phyloP scores from a whole-genome alignment of 2,113 vertebrate species.

The Ochotona curzoniae region DNA sequence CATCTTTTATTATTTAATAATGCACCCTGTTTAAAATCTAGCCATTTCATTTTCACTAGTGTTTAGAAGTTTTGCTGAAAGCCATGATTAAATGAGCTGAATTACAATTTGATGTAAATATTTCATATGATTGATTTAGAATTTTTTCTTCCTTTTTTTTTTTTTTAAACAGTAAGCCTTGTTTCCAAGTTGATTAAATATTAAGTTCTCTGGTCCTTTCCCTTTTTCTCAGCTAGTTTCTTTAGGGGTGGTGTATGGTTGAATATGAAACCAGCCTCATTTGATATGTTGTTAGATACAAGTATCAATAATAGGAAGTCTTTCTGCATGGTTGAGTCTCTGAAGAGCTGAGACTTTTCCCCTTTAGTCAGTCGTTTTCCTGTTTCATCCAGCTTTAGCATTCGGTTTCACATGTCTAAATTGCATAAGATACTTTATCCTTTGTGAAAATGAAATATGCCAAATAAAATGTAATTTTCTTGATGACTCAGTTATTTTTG shows the following conservation, averaged over 20 bases:
- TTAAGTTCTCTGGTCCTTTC: slow-evolving; percentile 45
- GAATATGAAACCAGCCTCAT: slow-evolving; percentile 39
- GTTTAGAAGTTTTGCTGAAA: slow-evolving; percentile 47
- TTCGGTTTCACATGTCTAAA: slow-evolving; percentile 60
- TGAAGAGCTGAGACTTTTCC: slow-evolving; percentile 35
- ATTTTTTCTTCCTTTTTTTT: not conserved
- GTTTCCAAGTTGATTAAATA: slow-evolving; percentile 55
- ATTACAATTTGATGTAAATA: slow-evolving; percentile 20
- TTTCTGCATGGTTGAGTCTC: slow-evolving; percentile 37
- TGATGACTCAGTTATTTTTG: slow-evolving; percentile 62
- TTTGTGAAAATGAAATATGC: slow-evolving; percentile 58
- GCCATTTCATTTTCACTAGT: slow-evolving; percentile 43
- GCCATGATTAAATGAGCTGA: slow-evolving; percentile 28
- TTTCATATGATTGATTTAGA: not conserved
- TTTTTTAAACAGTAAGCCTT: not conserved
- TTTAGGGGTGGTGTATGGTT: slow-evolving; percentile 27
- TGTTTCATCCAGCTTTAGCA: slow-evolving; percentile 14
- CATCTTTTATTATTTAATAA: slow-evolving; percentile 34
- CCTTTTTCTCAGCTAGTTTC: not conserved
- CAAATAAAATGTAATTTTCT: slow-evolving; percentile 66
- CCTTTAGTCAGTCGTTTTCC: not conserved
- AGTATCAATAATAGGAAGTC: slow-evolving; percentile 19
- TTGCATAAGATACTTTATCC: slow-evolving; percentile 28
- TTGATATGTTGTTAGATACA: slow-evolving; percentile 43
- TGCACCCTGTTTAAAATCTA: slow-evolving; percentile 6